Base-by-base conservation (phyloP, 2,888 invertebrate species). In the Chaetoderma sp. region DNA sequence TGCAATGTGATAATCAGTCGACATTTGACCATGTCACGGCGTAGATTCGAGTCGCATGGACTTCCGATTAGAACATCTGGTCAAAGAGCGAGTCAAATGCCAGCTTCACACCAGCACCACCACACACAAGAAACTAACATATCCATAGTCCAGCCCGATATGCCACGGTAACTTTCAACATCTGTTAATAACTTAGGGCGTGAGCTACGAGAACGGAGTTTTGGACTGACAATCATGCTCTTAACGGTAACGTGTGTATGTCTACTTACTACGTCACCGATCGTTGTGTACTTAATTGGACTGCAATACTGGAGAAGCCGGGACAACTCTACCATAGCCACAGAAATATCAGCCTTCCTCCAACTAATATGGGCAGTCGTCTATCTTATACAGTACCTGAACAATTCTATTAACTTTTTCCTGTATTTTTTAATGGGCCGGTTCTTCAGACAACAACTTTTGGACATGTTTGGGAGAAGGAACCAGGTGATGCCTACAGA, bases 381-480 rank as follows among this genome's bases (percentile, higher is more conserved):
- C 1, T 79, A 79, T 55, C 72, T 77, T 54, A 62, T 80, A 18
- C 79, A 78, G 66, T 80, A 80, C 60, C 55, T 71, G 25, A 80
- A 80, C 61, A 78, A 78, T 56, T 68, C 78, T 3, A 66, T 77
- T 16, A 78, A 79, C 66, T 77, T 80, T 66, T 78, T 80, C 61
- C 63, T 80, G 27, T 79, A 79, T 52, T 80, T 78, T 59, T 64
- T 80, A 23, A 80, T 78, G 0, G 76, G 78, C 5, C 78, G 78
- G 0, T 64, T 71, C 42, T 79, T 80, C 50, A 56, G 80, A 16
- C 67, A 67, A 21, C 77, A 77, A 63, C 57, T 80, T 39, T 52
- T 61, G 23, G 32, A 39, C 2, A 57, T 77, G 58, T 73, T 72
- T 4, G 3, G 32, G 21, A 16, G 52, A 52, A 52, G 23, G 21